Evolutionary conservation across 2,113 vertebrate genomes (phyloP), one percentile per base, ranked within the genome.

Genomic region (Thryonomys swinderianus): DNA sequence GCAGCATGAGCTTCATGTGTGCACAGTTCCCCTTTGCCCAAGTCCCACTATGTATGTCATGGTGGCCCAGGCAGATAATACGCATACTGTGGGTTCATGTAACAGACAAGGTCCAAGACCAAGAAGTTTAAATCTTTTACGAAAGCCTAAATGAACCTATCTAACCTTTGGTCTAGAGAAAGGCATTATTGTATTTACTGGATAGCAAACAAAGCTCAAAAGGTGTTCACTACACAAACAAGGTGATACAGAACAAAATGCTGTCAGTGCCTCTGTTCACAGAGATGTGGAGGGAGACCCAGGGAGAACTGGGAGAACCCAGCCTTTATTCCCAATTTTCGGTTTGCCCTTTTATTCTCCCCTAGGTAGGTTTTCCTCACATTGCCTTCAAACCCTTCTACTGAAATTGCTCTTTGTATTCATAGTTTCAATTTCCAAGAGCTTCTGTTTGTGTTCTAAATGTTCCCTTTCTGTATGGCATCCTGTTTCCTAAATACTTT

Each of bases 401-500:
- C 0, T 21, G 25, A 71, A 79, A 84, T 55, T 73, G 59, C 71
- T 66, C 85, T 85, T 85, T 80, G 80, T 88, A 88, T 17, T 51
- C 61, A 88, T 61, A 88, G 25, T 62, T 96, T 94, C 69, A 88
- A 71, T 79, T 93, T 69, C 61, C 2, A 87, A 95, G 74, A 86
- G 34, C 21, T 82, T 53, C 81, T 78, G 53, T 25, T 84, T 79
- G 11, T 79, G 53, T 94, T 88, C n/a, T 59, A 32, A 89, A 73
- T 85, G 80, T 66, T 87, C 37, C 37, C 34, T 62, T 87, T 71
- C 57, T 79, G 14, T 71, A 78, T 6, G 51, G 32, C 17, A 94
- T 55, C 42, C 45, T 92, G 20, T 59, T 71, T 80, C 32, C 91
- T 40, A 83, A n/a, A 61, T 55, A 55, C 11, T 45, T 91, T 71